Percentiles rank a stretch among this genome's conserved stretches.
These are phyloP conservation scores for Thunnus thynnus DNA, from an alignment of 2,113 vertebrate genomes.

Conservation along the genomic window DNA sequence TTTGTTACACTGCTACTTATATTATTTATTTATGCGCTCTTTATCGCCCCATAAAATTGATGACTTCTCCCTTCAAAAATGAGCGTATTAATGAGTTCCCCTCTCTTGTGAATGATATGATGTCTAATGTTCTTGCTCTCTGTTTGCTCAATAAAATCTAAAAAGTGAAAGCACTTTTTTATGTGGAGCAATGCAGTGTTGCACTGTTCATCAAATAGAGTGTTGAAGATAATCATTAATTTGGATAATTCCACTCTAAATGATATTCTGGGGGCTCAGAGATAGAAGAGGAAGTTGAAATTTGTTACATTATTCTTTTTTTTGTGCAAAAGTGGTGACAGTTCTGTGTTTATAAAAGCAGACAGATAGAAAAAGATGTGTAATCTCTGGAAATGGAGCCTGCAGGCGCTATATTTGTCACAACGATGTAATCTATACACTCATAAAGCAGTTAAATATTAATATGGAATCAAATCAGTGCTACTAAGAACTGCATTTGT, in stretches of 20 bases:
- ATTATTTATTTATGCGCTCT: too few species aligned
- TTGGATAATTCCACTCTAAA: neutral
- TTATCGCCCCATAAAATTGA: neutral
- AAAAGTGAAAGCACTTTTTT: neutral
- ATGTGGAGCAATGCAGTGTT: neutral
- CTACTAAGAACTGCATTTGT: neutral
- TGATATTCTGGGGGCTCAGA: neutral
- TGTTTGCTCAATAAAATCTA: neutral
- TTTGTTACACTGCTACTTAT: too few species aligned
- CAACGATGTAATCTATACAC: neutral
- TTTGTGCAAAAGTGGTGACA: neutral
- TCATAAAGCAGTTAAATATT: neutral
- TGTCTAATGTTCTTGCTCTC: neutral
- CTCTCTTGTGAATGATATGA: neutral
- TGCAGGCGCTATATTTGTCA: neutral
- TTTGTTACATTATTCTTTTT: neutral
- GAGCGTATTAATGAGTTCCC: neutral
- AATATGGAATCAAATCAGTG: neutral
- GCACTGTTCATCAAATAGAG: neutral
- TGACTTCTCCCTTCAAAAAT: neutral
- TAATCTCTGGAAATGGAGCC: neutral
- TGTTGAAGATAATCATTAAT: neutral
- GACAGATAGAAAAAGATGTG: constrained; percentile 4
- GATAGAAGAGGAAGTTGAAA: neutral
- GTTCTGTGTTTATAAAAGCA: neutral